Percentiles rank a stretch among this genome's conserved stretches.
These are phyloP conservation scores for Centropus bengalensis DNA, from an alignment of 2,113 vertebrate species.

Conservation along the genomic window DNA sequence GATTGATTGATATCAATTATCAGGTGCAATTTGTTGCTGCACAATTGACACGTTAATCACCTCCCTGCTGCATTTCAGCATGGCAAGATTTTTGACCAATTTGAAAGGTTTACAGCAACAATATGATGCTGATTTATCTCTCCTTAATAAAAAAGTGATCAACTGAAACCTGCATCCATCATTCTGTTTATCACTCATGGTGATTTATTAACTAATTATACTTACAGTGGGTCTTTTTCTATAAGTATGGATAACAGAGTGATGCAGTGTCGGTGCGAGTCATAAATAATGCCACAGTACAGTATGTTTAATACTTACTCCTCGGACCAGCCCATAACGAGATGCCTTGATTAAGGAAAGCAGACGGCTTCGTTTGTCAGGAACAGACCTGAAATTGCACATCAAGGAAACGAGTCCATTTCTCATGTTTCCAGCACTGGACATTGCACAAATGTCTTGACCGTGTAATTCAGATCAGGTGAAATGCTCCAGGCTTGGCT, in stretches of 20 bases:
- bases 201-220: slow-evolving; percentile 87
- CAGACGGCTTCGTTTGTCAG: slow-evolving; percentile 62
- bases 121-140: slow-evolving; percentile 84
- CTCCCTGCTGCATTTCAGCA: slow-evolving; percentile 62
- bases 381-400: neutral
- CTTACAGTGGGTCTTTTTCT: slow-evolving; percentile 75
- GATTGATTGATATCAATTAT: slow-evolving; percentile 82
- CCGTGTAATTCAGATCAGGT: neutral
- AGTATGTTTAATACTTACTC: slow-evolving; percentile 61
- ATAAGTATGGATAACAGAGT: slow-evolving; percentile 63
- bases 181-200: slow-evolving; percentile 82
- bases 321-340: slow-evolving; percentile 59
- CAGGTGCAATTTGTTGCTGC: slow-evolving; percentile 78
- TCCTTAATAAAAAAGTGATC: slow-evolving; percentile 87
- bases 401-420: neutral
- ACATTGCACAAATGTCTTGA: neutral
- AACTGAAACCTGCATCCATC: slow-evolving; percentile 85
- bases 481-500: neutral
- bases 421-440: slow-evolving; percentile 19
- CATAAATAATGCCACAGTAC: slow-evolving; percentile 60
- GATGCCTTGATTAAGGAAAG: slow-evolving; percentile 70
- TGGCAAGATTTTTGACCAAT: slow-evolving; percentile 76
- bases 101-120: slow-evolving; percentile 86
- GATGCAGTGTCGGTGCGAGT: slow-evolving; percentile 57
- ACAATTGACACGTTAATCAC: slow-evolving; percentile 80